phyloP scores from a whole-genome alignment of 2,113 vertebrate genomes.

The Vicugna pacos region DNA sequence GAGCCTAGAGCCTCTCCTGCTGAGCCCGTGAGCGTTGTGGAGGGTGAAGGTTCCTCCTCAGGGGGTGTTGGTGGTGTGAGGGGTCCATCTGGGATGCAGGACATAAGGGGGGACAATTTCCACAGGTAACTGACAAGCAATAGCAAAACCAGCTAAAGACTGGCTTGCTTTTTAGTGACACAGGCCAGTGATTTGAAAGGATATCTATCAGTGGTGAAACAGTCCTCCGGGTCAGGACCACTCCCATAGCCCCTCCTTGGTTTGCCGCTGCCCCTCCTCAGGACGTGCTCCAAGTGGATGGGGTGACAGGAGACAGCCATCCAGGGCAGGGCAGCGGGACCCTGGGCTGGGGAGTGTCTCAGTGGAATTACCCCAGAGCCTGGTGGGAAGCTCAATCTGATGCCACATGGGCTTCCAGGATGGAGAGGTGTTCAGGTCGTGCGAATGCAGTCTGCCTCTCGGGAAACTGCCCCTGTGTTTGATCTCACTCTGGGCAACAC shows the following conservation, averaged over 20 bases:
- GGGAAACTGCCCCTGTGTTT: background rate
- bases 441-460: background rate
- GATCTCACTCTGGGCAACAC: background rate
- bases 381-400: background rate
- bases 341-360: background rate
- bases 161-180: background rate
- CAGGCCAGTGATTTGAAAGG: background rate
- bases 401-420: background rate
- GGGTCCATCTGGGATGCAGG: background rate
- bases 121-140: background rate
- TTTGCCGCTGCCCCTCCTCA: background rate
- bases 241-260: background rate
- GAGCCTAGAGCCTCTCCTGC: background rate
- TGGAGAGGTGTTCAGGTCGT: background rate
- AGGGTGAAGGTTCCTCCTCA: background rate
- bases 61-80: background rate
- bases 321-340: background rate
- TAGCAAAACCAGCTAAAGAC: background rate
- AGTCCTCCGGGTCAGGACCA: background rate
- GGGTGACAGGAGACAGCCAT: background rate
- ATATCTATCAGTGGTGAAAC: background rate
- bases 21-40: background rate
- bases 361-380: background rate
- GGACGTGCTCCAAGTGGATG: background rate
- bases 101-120: background rate